Evolutionary conservation across 1,140 invertebrate species (phyloP), one percentile per base, ranked within the genome.

Genomic region (Orius laevigatus): DNA sequence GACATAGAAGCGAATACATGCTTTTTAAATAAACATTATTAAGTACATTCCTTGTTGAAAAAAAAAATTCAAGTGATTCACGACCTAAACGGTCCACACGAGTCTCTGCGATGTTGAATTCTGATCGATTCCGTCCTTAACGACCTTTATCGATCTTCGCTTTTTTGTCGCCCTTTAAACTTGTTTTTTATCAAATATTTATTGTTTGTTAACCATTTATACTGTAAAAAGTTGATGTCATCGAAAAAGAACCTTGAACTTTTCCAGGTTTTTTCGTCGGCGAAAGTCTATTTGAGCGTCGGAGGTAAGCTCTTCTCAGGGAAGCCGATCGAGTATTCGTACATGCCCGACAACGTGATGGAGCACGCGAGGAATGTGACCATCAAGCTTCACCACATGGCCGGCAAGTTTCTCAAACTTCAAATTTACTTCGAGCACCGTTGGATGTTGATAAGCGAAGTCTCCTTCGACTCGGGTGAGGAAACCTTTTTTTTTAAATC

Each of bases 391-490:
- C 77, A 84, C 58, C 74, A 86, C 58, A 70, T 79, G 31, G 67
- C 85, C 16, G 88, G 79, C 41, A 70, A 73, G 49, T 85, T 74
- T 62, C 64, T 90, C 31, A 81, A 82, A 61, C 64, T 90, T 36
- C 79, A 85, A 58, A 71, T 92, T 19, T 85, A 79, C 65, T 92
- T 91, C 60, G 81, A 82, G 41, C 71, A 79, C 5, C 71, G 75
- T 53, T 92, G 86, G 86, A 80, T 93, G 55, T 75, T 92, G 69
- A 73, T 93, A 53, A 88, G 84, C 59, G 88, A 92, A 66, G 74
- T 91, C 44, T 73, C 74, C 48, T 85, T 85, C 58, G 76, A 81
- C 59, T 83, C 80, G 56, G 77, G 81, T 83, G 65, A 75, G 69
- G 63, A 20, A 44, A 44, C 10, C 8, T 12, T 16, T 8, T 44